These are phyloP conservation scores for Lepeophtheirus nordmannii DNA, from an alignment of 2,888 invertebrate genomes.

Conservation along the genomic window DNA sequence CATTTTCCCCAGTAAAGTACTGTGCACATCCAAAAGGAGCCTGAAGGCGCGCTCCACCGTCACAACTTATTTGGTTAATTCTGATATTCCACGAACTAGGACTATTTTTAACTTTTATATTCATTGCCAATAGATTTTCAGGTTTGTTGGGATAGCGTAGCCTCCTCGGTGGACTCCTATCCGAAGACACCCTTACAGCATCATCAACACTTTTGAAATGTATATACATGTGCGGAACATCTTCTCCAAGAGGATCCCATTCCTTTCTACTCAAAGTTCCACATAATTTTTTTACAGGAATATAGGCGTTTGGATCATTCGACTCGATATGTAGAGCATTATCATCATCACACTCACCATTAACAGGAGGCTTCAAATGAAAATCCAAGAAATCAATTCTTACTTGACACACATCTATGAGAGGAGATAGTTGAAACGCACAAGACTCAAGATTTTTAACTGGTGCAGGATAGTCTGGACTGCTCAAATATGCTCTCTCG, in stretches of 20 bases:
- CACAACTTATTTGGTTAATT: not conserved
- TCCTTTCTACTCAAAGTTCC: not conserved
- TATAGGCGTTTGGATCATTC: not conserved
- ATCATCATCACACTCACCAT: not conserved
- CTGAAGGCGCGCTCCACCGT: not conserved
- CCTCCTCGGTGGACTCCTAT: not conserved
- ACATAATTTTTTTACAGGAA: not conserved
- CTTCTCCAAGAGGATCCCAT: not conserved
- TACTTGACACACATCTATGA: not conserved
- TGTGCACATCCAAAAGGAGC: slow-evolving; percentile 1
- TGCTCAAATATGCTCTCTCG: not conserved
- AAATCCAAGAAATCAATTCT: not conserved
- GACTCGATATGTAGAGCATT: not conserved
- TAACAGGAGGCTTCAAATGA: slow-evolving; percentile 4
- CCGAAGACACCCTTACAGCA: not conserved
- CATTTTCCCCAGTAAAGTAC: slow-evolving; percentile 1
- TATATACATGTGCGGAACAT: not conserved
- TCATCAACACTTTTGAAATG: not conserved
- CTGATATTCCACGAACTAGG: not conserved
- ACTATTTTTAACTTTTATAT: not conserved
- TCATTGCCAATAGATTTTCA: not conserved
- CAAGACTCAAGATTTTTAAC: not conserved
- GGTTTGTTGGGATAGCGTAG: not conserved
- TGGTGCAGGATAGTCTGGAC: not conserved
- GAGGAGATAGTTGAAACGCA: not conserved